A percentile compares a stretch with the other conserved stretches of the same genome.
Conservation (phyloP, 2,113 vertebrate genomes). For the Chloebia gouldiae region DNA sequence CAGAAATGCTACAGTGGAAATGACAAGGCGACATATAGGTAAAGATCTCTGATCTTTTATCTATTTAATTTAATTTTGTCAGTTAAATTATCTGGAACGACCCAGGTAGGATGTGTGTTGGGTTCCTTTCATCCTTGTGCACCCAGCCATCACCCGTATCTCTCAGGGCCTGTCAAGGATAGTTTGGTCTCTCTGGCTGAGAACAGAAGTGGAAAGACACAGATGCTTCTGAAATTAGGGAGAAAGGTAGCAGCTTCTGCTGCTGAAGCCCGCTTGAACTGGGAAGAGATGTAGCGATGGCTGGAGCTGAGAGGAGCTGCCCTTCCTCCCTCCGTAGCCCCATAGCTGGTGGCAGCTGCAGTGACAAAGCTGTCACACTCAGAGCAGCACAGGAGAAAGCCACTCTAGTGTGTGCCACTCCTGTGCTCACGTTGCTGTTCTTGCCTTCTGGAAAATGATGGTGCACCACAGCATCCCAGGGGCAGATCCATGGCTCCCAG, state of each 20-base stretch:
- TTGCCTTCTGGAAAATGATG: background rate
- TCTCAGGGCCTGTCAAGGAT: background rate
- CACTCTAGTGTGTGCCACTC: background rate
- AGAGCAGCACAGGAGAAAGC: background rate
- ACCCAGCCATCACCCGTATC: background rate
- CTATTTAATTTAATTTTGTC: background rate
- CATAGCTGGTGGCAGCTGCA: background rate
- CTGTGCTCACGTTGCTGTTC: background rate
- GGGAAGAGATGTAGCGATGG: background rate
- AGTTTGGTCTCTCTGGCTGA: background rate
- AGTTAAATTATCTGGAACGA: background rate
- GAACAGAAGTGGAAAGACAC: background rate
- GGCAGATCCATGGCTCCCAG: background rate
- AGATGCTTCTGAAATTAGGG: background rate
- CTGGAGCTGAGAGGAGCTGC: background rate
- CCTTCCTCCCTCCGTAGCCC: background rate
- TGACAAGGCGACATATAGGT: constrained; percentile 99
- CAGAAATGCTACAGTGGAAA: constrained; percentile 97
- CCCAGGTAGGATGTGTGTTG: background rate
- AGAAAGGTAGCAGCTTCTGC: background rate
- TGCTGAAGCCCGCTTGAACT: background rate
- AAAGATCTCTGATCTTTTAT: constrained; percentile 27
- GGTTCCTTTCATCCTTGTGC: background rate
- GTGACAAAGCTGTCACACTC: background rate
- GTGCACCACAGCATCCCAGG: background rate